phyloP scores from a whole-genome alignment of 2,113 vertebrate genomes.

The Struthio camelus region DNA sequence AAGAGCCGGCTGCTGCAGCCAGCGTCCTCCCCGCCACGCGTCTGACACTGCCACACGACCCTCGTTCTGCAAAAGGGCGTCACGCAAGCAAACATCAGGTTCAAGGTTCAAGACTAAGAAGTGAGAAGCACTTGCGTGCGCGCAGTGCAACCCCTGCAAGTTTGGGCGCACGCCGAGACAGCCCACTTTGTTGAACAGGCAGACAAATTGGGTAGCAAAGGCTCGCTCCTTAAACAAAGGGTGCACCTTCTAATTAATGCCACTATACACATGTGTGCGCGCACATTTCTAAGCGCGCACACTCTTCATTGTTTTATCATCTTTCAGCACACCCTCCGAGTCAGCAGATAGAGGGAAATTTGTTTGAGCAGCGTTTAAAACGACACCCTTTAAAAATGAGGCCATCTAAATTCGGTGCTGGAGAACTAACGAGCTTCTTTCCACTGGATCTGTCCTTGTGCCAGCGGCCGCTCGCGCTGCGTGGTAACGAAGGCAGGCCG shows the following conservation, averaged over 20 bases:
- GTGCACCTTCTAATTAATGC: not conserved
- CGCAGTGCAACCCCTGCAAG: not conserved
- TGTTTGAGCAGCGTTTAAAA: conserved; percentile 64
- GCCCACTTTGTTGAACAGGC: not conserved
- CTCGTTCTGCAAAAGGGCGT: not conserved
- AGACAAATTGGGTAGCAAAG: not conserved
- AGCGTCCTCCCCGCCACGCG: not conserved
- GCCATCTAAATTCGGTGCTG: conserved; percentile 74
- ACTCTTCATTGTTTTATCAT: conserved; percentile 35
- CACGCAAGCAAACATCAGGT: not conserved
- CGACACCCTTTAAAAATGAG: conserved; percentile 75
- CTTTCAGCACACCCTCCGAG: conserved; percentile 35
- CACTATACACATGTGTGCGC: not conserved
- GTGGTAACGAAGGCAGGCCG: conserved; percentile 76
- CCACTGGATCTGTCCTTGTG: too few species aligned
- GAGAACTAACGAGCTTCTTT: conserved; percentile 82
- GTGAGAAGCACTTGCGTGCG: not conserved
- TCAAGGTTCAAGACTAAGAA: not conserved
- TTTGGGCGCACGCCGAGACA: accelerated
- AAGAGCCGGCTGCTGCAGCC: not conserved
- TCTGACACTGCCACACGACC: too few species aligned
- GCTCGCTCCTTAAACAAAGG: not conserved
- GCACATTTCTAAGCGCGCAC: conserved; percentile 10
- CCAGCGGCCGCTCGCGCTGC: conserved; percentile 78
- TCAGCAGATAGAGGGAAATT: conserved; percentile 46